Evolutionary conservation across 2,888 invertebrate genomes (phyloP).

Genomic region (Melanotus villosus): DNA sequence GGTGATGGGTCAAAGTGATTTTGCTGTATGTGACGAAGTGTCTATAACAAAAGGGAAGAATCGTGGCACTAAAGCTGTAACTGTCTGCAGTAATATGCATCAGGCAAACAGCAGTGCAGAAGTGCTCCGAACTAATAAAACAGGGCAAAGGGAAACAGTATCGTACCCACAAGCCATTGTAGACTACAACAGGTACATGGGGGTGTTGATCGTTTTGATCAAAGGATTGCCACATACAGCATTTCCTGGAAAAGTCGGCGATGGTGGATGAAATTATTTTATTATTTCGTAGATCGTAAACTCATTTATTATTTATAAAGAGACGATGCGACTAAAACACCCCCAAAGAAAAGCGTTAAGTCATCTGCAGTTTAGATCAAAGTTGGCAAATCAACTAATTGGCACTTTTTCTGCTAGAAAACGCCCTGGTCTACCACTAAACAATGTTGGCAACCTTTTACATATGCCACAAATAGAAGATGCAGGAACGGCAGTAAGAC

Average conservation of each 20-base stretch:
- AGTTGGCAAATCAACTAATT: no score
- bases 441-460: no score
- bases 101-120: neutral
- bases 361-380: no score
- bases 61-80: constrained; percentile 48
- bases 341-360: no score
- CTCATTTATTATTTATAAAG: no score
- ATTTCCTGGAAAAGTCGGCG: constrained; percentile 55
- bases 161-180: constrained; percentile 52
- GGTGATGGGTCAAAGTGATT: constrained; percentile 19
- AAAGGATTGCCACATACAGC: constrained; percentile 52
- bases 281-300: constrained; percentile 57
- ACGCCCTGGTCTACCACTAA: no score
- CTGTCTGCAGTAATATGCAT: constrained; percentile 37
- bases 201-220: constrained; percentile 57
- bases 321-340: no score
- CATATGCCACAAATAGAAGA: no score
- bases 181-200: constrained; percentile 58
- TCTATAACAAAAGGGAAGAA: constrained; percentile 58
- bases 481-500: no score
- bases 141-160: constrained; percentile 50
- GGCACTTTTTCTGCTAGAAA: no score
- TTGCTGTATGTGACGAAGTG: constrained; percentile 46
- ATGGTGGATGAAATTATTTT: constrained; percentile 59
- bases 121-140: constrained; percentile 53